Evolutionary conservation across 2,797 vertebrate genomes (phyloP), one percentile per base, ranked within the genome.

Genomic region (Loriculus beryllinus): DNA sequence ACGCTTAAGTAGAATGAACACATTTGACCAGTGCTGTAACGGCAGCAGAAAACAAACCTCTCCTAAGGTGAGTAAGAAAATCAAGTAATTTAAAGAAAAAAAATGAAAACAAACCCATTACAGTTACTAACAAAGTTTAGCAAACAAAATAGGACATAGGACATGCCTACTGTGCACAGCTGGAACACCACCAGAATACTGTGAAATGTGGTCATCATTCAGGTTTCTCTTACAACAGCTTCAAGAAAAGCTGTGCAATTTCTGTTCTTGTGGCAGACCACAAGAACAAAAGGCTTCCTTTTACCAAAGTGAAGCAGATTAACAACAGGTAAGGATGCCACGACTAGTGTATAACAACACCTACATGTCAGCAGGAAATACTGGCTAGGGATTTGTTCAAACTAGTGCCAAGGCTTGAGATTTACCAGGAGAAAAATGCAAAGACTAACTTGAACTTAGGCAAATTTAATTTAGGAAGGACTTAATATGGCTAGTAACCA

Each of bases 341-440:
- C 2, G 3, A 28, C 25, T 39, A 31, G 16, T 5, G 4, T 7
- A 5, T 31, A 63, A 54, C 2, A 3, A 31, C 18, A 64, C 11
- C 8, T 28, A 33, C 12, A 3, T 28, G 12, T 60, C 80, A 60
- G n/a, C 26, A 62, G 62, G 45, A 69, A 52, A 65, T 20, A 60
- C 22, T 13, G 57, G 40, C 54, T 69, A 74, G n/a, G 29, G 74
- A 33, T 78, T 48, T 42, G 18, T 51, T 37, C 43, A 45, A 47
- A 49, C 23, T 40, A 39, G 39, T 49, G 57, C 29, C 20, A 62
- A n/a, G 10, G 21, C 16, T 88, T 82, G 16, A 79, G 42, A 70
- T 56, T 75, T 76, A 64, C n/a, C 17, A 56, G 37, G 13, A 48
- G n/a, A 86, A 79, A 82, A 82, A 57, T 29, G 51, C 25, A 39